A percentile compares a stretch with the other conserved stretches of the same genome.
Conservation (phyloP, 2,113 vertebrate genomes). For the Neolamprologus fasciatus region DNA sequence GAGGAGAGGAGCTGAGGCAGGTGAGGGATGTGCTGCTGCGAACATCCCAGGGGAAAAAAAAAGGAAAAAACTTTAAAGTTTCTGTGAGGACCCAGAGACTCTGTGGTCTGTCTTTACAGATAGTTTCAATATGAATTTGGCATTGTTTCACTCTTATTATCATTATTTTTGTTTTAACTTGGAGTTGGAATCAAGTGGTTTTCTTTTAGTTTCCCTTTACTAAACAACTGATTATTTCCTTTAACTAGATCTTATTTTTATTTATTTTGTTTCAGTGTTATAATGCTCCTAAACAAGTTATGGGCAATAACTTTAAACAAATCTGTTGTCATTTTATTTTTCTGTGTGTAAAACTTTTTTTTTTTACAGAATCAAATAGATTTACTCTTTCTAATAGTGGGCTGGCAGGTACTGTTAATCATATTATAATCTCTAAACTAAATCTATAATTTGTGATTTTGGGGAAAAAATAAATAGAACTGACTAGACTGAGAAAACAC, state of each 20-base stretch:
- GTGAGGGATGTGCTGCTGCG: slow-evolving; percentile 57
- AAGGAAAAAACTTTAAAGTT: background rate
- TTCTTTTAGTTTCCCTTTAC: background rate
- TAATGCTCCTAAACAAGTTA: background rate
- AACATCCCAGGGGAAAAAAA: background rate
- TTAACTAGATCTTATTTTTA: background rate
- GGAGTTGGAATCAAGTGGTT: background rate
- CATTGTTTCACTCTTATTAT: background rate
- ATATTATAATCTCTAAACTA: background rate
- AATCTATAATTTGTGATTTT: background rate
- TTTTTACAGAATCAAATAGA: background rate
- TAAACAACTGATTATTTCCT: background rate
- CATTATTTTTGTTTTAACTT: background rate
- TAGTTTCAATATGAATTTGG: background rate
- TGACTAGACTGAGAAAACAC: background rate
- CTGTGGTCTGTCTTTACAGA: background rate
- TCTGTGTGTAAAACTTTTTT: background rate
- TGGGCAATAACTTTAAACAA: background rate
- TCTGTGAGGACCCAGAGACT: background rate
- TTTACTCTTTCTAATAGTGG: background rate
- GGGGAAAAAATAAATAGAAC: rapidly evolving
- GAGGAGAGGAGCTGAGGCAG: slow-evolving; percentile 55
- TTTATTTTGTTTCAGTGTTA: background rate
- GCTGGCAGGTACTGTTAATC: background rate
- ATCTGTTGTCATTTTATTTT: background rate